Base-by-base conservation (phyloP, 2,797 vertebrate species). In the Manis crassicaudata region DNA sequence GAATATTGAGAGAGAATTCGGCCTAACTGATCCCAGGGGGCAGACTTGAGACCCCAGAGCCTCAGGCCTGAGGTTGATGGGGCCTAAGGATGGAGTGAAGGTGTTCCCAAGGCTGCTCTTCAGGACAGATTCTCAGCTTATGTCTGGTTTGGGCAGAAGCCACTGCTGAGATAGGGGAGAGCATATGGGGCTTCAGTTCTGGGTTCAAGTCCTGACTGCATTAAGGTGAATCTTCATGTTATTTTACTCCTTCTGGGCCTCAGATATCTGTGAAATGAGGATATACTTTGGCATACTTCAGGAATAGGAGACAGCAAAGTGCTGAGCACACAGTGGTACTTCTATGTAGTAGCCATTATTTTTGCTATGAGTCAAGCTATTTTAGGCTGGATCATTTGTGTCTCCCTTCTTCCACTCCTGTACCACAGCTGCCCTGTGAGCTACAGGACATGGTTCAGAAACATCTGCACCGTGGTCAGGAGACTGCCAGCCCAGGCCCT, bases 401-500 rank as follows among this genome's bases (percentile, higher is more conserved):
- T 79, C 43, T 96, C 54, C 92, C 85, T 88, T 95, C 93, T 94
- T 56, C 95, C 79, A 9, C 80, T 96, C 23, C 88, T 98, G 94
- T 96, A 94, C 62, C 81, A 2, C 97, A 99, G 99, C 98, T 99
- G 96, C 99, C 99, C 25, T 99, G 98, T n/a, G 99, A 99, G 98
- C 99, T 99, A 13, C 99, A 99, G 98, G 99, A 99, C 96, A 99
- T 99, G 99, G 99, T 99, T 96, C 99, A 98, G 97, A 99, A 99
- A 94, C 99, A 99, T 98, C 98, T 99, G 98, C 99, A 99, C 97
- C 99, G 97, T 89, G 98, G 98, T 4, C 99, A 99, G 0, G 99
- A 99, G 96, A 97, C 98, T 10, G 70, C 98, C 90, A 97, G 98
- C 79, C 95, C 98, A 21, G 98, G 98, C 35, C 98, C 99, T 1